Conservation (phyloP, 2,888 invertebrate species). For the Campopleginae sp. region DNA sequence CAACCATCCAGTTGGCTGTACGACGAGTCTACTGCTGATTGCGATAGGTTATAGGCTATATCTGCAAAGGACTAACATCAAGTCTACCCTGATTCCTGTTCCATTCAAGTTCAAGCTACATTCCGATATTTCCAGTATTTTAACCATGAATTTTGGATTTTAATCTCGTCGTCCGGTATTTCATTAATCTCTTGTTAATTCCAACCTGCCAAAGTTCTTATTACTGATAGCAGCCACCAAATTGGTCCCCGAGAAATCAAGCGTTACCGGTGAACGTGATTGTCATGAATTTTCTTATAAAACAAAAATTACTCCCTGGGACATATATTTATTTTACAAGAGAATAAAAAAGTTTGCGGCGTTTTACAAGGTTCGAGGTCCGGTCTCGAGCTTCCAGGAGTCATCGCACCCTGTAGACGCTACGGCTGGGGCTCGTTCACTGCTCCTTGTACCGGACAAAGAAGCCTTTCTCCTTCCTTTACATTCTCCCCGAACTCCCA, state of each 20-base stretch:
- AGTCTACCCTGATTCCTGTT: constrained; percentile 2
- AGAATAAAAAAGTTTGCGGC: constrained; percentile 25
- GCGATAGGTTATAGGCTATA: constrained; percentile 12
- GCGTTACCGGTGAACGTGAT: too few species aligned
- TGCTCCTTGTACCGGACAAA: constrained; percentile 44
- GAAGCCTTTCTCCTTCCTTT: constrained; percentile 19
- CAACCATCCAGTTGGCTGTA: constrained; percentile 52
- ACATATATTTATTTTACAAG: background rate
- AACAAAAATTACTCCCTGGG: too few species aligned
- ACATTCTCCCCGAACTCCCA: background rate
- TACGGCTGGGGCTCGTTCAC: constrained; percentile 27
- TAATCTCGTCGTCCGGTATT: too few species aligned
- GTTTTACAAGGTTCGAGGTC: constrained; percentile 45
- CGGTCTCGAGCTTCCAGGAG: constrained; percentile 54
- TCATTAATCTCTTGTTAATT: too few species aligned
- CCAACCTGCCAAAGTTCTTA: too few species aligned
- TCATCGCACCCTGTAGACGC: constrained; percentile 64
- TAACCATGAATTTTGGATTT: too few species aligned
- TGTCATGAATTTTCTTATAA: too few species aligned
- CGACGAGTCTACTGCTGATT: constrained; percentile 15
- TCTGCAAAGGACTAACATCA: constrained; percentile 39
- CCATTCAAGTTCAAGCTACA: background rate
- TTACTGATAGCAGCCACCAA: too few species aligned
- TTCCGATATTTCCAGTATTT: too few species aligned
- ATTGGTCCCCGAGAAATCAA: too few species aligned